Percentiles rank a stretch among this genome's conserved stretches.
Evolutionary conservation across 2,113 vertebrate species (phyloP).

Genomic region (Cheilinus undulatus): DNA sequence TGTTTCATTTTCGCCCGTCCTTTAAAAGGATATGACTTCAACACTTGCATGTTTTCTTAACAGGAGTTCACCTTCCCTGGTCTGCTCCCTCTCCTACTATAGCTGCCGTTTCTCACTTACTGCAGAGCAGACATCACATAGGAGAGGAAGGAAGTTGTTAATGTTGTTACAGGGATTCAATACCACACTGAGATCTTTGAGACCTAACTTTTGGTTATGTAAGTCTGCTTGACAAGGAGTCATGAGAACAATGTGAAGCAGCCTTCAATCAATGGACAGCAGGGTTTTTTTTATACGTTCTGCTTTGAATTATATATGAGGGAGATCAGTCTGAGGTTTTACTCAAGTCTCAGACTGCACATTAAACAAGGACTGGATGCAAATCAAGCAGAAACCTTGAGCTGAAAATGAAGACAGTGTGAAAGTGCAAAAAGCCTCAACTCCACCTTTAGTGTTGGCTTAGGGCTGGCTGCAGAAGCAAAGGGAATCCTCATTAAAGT

Average conservation of each 20-base stretch:
- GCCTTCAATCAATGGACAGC: conserved; percentile 6
- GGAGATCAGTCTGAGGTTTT: background rate
- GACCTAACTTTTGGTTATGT: conserved; percentile 26
- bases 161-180: conserved; percentile 45
- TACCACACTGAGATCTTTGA: conserved; percentile 13
- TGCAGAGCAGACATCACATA: conserved; percentile 17
- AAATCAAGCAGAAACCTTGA: too few relatives aligned
- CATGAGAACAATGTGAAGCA: conserved; percentile 7
- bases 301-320: background rate
- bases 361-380: background rate
- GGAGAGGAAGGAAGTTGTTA: conserved; percentile 57
- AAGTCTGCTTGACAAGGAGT: conserved; percentile 11
- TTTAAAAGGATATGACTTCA: conserved; percentile 11
- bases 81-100: conserved; percentile 9
- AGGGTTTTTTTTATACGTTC: background rate
- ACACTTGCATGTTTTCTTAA: conserved; percentile 35
- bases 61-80: background rate
- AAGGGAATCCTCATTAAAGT: too few relatives aligned
- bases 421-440: too few relatives aligned
- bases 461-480: too few relatives aligned
- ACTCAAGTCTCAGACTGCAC: background rate
- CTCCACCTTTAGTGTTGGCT: too few relatives aligned
- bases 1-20: background rate
- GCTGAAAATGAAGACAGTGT: too few relatives aligned
- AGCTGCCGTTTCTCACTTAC: conserved; percentile 23